Conservation (phyloP, 2,797 vertebrate species). For the Triplophysa bombifrons region DNA sequence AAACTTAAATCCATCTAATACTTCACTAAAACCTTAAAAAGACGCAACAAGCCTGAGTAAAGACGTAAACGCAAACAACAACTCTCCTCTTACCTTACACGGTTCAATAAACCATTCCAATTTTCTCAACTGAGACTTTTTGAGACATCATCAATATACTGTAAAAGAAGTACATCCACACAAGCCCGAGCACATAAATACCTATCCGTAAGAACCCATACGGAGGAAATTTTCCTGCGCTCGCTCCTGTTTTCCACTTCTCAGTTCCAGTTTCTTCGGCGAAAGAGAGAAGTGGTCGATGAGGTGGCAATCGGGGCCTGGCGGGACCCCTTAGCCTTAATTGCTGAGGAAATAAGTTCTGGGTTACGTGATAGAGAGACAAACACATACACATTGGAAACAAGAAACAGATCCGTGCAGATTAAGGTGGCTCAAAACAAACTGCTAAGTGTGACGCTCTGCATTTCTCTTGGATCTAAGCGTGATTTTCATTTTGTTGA, state of each 20-base stretch:
- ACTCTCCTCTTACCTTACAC: slow-evolving; percentile 91
- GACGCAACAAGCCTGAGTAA: slow-evolving; percentile 64
- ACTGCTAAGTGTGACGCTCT: background rate
- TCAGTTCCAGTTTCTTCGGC: slow-evolving; percentile 94
- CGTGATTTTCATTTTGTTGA: slow-evolving; percentile 12
- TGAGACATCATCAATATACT: slow-evolving; percentile 69
- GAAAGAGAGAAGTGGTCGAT: slow-evolving; percentile 93
- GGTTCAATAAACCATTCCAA: slow-evolving; percentile 83
- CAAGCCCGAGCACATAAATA: slow-evolving; percentile 99
- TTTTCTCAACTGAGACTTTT: slow-evolving; percentile 61
- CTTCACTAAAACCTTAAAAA: slow-evolving; percentile 61
- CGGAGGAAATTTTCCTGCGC: slow-evolving; percentile 96
- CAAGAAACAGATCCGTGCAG: slow-evolving; percentile 86
- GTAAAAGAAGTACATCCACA: slow-evolving; percentile 91
- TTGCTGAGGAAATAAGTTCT: slow-evolving; percentile 97
- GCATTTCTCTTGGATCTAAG: slow-evolving; percentile 15
- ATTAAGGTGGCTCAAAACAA: slow-evolving; percentile 84
- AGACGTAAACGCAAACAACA: slow-evolving; percentile 64
- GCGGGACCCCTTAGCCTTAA: slow-evolving; percentile 96
- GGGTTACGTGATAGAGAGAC: slow-evolving; percentile 99
- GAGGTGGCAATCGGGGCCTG: slow-evolving; percentile 94
- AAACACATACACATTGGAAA: slow-evolving; percentile 93
- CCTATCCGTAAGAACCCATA: slow-evolving; percentile 99
- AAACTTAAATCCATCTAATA: slow-evolving; percentile 57
- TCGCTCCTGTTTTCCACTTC: slow-evolving; percentile 98